These are phyloP conservation scores for Zenarchopterus dispar DNA, from an alignment of 2,797 vertebrate genomes.

Conservation along the genomic window DNA sequence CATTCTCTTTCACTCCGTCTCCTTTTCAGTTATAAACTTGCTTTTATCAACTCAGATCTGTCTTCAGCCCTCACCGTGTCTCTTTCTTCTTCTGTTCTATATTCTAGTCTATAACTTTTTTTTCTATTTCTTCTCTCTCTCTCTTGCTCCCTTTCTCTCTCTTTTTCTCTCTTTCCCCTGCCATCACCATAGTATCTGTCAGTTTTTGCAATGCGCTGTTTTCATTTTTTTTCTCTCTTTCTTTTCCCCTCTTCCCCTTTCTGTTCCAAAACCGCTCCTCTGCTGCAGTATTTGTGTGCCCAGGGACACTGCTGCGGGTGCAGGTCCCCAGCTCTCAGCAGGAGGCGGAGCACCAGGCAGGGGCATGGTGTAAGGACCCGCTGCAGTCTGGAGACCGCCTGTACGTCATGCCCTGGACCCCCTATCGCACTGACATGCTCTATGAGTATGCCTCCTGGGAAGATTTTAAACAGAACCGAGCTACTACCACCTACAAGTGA, in stretches of 20 bases:
- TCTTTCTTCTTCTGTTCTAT: constrained; percentile 53
- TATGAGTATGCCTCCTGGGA: constrained; percentile 94
- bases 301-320: constrained; percentile 90
- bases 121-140: constrained; percentile 39
- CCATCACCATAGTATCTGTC: constrained; percentile 53
- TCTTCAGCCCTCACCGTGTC: constrained; percentile 32
- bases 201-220: constrained; percentile 56
- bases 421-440: constrained; percentile 93
- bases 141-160: constrained; percentile 34
- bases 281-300: constrained; percentile 93
- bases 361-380: constrained; percentile 96
- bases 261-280: constrained; percentile 49
- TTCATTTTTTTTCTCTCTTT: constrained; percentile 51
- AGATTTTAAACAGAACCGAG: constrained; percentile 88
- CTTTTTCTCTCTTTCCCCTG: constrained; percentile 38
- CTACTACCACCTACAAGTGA: constrained; percentile 93
- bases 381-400: constrained; percentile 94
- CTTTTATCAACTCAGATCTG: constrained; percentile 60
- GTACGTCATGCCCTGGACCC: constrained; percentile 96
- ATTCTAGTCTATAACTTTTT: constrained; percentile 53
- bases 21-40: constrained; percentile 61
- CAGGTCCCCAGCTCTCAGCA: constrained; percentile 89
- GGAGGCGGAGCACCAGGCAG: constrained; percentile 92
- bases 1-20: constrained; percentile 53
- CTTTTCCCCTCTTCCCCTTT: constrained; percentile 46